Evolutionary conservation across 2,888 invertebrate genomes (phyloP).

Genomic region (Geophilus truncorum): DNA sequence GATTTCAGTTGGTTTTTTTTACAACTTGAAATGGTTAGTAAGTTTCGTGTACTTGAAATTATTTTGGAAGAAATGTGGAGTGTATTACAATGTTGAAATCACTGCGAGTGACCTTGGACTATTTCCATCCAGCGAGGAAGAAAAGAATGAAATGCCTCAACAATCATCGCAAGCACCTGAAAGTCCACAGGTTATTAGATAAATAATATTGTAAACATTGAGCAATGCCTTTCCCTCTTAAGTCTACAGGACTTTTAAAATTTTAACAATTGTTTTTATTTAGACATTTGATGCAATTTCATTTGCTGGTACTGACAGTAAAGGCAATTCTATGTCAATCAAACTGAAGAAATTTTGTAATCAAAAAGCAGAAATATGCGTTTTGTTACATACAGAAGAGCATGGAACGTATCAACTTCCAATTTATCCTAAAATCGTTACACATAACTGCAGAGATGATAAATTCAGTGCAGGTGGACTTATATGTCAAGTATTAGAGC

Average conservation of each 20-base stretch:
- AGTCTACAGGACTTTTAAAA: too few species aligned
- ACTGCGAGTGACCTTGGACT: not conserved
- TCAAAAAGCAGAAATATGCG: slow-evolving; percentile 55
- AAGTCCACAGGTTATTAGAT: not conserved
- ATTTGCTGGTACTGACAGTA: slow-evolving; percentile 56
- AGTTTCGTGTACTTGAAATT: not conserved
- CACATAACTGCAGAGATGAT: slow-evolving; percentile 45
- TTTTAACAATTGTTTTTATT: too few species aligned
- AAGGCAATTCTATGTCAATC: slow-evolving; percentile 56
- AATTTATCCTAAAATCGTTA: slow-evolving; percentile 56
- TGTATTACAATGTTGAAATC: not conserved
- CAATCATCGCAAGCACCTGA: not conserved
- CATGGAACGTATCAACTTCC: slow-evolving; percentile 53
- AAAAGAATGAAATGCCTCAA: not conserved
- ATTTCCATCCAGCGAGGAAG: not conserved
- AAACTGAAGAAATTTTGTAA: slow-evolving; percentile 55
- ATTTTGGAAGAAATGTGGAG: not conserved
- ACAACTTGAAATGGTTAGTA: not conserved
- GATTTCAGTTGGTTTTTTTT: not conserved
- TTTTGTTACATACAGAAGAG: slow-evolving; percentile 51
- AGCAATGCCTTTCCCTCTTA: not conserved
- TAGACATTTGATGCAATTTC: slow-evolving; percentile 51
- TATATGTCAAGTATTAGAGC: slow-evolving; percentile 59
- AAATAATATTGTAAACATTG: not conserved
- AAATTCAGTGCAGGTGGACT: slow-evolving; percentile 49